Evolutionary conservation across 2,113 vertebrate species (phyloP).

Genomic region (Calyptommatus sinebrachiatus): DNA sequence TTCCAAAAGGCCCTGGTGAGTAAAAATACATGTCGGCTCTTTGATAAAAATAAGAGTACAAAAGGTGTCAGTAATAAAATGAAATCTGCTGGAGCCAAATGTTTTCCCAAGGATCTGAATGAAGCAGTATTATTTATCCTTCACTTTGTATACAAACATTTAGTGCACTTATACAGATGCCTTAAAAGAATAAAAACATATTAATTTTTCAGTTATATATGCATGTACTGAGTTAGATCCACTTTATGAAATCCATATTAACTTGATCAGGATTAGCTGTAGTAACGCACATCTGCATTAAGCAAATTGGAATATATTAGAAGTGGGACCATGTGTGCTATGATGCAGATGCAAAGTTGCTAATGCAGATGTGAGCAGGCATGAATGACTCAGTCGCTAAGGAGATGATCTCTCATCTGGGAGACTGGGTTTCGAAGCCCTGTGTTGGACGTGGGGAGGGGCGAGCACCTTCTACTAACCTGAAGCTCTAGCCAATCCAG

Average conservation of each 20-base stretch:
- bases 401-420: too few species aligned
- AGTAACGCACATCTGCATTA: too few species aligned
- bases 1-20: fast-evolving
- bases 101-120: not conserved
- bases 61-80: not conserved
- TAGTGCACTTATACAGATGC: not conserved
- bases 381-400: too few species aligned
- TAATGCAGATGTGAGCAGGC: too few species aligned
- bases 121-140: slow-evolving; percentile 7
- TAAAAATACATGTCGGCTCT: not conserved
- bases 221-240: slow-evolving; percentile 47
- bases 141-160: slow-evolving; percentile 27
- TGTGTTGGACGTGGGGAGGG: too few species aligned
- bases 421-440: too few species aligned
- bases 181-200: not conserved
- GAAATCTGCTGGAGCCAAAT: fast-evolving
- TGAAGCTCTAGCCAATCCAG: too few species aligned
- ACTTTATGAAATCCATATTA: slow-evolving; percentile 6
- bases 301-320: too few species aligned
- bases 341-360: too few species aligned
- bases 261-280: too few species aligned
- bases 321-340: too few species aligned
- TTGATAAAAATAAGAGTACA: not conserved
- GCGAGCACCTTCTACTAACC: too few species aligned
- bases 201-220: slow-evolving; percentile 22